Evolutionary conservation across 2,888 invertebrate genomes (phyloP).

Genomic region (Stenoptilia bipunctidactyla): DNA sequence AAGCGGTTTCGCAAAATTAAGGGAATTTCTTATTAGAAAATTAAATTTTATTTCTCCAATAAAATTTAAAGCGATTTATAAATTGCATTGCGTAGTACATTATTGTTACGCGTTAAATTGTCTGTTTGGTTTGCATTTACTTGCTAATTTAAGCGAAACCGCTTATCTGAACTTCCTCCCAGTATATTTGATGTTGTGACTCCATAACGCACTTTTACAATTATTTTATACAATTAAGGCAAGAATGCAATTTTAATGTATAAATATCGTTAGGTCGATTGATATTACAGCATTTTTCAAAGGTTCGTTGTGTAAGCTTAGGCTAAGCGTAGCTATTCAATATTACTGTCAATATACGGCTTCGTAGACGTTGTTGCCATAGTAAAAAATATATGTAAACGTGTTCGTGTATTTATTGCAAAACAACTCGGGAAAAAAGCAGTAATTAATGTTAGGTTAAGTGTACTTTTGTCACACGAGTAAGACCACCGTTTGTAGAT

Average conservation of each 20-base stretch:
- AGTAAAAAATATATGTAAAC: conserved; percentile 40
- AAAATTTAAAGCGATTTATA: no score
- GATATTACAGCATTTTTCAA: conserved; percentile 31
- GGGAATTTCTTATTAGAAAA: no score
- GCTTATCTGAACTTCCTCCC: no score
- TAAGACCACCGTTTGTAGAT: conserved; percentile 61
- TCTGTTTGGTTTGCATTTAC: no score
- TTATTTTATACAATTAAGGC: conserved; percentile 17
- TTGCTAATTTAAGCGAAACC: no score
- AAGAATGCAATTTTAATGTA: conserved; percentile 34
- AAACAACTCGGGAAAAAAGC: conserved; percentile 20
- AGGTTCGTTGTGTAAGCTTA: conserved; percentile 37
- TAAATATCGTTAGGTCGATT: conserved; percentile 28
- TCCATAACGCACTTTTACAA: conserved; percentile 43
- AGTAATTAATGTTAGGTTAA: conserved; percentile 33
- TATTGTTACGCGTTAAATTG: no score
- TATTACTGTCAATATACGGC: conserved; percentile 17
- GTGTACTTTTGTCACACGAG: conserved; percentile 54
- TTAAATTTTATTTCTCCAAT: no score
- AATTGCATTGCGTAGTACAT: no score
- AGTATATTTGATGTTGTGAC: conserved; percentile 48
- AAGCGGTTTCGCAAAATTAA: no score
- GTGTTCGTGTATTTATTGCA: conserved; percentile 31
- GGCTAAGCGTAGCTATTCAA: conserved; percentile 38
- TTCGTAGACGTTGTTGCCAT: conserved; percentile 51